Evolutionary conservation across 2,797 vertebrate genomes (phyloP).

Genomic region (Spinibarbus caldwelli): DNA sequence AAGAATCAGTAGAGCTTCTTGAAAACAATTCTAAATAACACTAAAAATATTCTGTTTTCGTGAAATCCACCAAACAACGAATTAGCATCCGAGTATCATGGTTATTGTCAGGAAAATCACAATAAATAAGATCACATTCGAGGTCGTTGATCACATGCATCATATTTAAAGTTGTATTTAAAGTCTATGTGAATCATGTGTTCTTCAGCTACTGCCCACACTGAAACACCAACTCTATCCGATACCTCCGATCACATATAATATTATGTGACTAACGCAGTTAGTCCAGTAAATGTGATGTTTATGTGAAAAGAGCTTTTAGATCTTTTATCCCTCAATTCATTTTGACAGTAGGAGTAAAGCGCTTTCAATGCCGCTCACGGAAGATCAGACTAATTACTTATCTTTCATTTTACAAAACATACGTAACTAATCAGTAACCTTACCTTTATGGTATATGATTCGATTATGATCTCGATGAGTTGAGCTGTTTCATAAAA

Average conservation of each 20-base stretch:
- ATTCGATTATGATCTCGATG: not conserved
- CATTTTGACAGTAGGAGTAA: not conserved
- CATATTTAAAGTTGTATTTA: too few species aligned
- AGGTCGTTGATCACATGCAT: not conserved
- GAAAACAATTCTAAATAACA: not conserved
- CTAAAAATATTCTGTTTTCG: not conserved
- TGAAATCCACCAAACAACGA: not conserved
- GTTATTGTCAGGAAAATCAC: too few species aligned
- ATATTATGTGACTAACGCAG: not conserved
- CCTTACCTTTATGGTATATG: constrained; percentile 9
- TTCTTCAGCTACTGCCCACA: not conserved
- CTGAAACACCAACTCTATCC: too few species aligned
- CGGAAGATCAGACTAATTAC: not conserved
- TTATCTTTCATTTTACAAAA: not conserved
- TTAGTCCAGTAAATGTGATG: not conserved
- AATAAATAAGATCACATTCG: not conserved
- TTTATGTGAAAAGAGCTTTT: not conserved
- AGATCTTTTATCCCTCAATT: not conserved
- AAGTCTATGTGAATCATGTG: not conserved
- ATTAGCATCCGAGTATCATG: not conserved
- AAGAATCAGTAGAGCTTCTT: not conserved
- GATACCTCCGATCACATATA: not conserved
- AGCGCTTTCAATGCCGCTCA: not conserved
- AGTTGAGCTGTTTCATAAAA: not conserved
- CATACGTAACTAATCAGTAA: not conserved